Base-by-base conservation (phyloP, 2,113 vertebrate genomes). In the Archilochus colubris region DNA sequence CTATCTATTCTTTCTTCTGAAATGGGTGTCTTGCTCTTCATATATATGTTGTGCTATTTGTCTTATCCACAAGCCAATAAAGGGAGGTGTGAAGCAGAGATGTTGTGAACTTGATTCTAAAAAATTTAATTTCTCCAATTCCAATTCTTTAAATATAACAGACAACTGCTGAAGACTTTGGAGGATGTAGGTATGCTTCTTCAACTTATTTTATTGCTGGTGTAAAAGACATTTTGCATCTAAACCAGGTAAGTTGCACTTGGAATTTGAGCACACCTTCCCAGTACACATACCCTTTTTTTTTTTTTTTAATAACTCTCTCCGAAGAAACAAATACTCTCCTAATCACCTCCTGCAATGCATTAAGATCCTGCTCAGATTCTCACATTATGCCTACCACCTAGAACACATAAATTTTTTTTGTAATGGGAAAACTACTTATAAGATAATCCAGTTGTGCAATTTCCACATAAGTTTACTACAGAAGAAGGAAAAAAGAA, bases 151-250 rank as follows among this genome's bases (percentile, higher is more conserved):
- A 81, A 66, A 38, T 40, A 36, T 40, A 70, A 48, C 12, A 40
- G 31, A 40, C 10, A 80, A 66, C 5, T 55, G 10, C 15, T 61
- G 53, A 62, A 67, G 58, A 24, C 36, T 15, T 40, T n/a, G 30
- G 4, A 19, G 14, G 3, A 62, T 9, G 3, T 12, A 1, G 1
- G 7, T 38, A 22, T 31, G 5, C 2, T 44, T 63, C 55, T 58
- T 86, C 50, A 16, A 12, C 6, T 86, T 59, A 13, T 59, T 86
- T 87, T 51, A 55, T 51, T 75, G 17, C 25, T 64, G 19, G n/a
- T 48, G 6, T 57, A 55, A 75, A 72, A 12, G 48, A 33, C 1
- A 1, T 63, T 77, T 53, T 77, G 11, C 30, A 40, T 57, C 48
- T 58, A 58, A 91, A 48, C 4, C 7, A 53, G 5, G 5, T 66